These are phyloP conservation scores for Cyanoramphus novaezelandiae DNA, from an alignment of 2,113 vertebrate species.

Conservation along the genomic window DNA sequence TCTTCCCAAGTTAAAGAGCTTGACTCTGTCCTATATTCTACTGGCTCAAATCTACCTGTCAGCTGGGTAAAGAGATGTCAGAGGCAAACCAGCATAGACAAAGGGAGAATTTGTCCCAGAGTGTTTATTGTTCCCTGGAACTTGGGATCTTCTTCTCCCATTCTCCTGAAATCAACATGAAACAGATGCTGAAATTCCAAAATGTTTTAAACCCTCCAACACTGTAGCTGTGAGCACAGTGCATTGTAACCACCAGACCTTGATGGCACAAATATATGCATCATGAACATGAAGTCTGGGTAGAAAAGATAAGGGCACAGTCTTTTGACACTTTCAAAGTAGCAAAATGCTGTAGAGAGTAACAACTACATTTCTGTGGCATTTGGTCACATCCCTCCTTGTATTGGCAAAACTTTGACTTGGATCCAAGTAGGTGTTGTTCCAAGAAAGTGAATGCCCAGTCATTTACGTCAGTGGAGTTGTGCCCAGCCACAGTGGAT, in stretches of 20 bases:
- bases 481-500: constrained; percentile 7
- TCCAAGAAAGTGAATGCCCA: constrained; percentile 13
- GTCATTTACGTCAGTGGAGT: not conserved
- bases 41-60: not conserved
- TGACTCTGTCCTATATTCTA: not conserved
- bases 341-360: constrained; percentile 3
- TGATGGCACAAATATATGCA: constrained; percentile 8
- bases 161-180: constrained; percentile 26
- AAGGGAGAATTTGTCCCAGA: not conserved
- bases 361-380: not conserved
- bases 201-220: not conserved
- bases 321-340: not conserved
- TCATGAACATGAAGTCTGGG: constrained; percentile 49
- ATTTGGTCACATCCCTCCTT: constrained; percentile 1
- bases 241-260: constrained; percentile 21
- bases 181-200: constrained; percentile 27
- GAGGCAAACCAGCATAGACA: not conserved
- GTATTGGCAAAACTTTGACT: not conserved
- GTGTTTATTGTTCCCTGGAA: not conserved
- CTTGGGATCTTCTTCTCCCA: not conserved
- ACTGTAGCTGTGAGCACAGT: not conserved
- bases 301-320: constrained; percentile 37
- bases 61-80: not conserved
- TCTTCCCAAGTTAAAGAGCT: not conserved
- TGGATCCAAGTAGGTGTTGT: not conserved